Conservation (phyloP, 92 coral and sea anemone genomes). For the Ricordea florida region DNA sequence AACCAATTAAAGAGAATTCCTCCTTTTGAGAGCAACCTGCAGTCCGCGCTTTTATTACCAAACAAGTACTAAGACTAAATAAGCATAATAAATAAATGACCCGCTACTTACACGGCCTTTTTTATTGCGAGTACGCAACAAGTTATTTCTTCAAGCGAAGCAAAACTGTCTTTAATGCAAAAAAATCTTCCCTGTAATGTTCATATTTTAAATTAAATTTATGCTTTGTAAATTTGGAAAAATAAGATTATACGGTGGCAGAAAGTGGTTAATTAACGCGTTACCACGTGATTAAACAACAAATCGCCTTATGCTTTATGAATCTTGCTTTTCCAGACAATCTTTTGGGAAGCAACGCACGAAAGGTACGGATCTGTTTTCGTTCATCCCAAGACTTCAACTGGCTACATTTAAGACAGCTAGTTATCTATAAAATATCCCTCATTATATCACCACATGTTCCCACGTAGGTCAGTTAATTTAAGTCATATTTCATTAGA, state of each 20-base stretch:
- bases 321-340: too few relatives aligned
- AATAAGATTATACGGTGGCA: too few relatives aligned
- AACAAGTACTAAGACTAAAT: constrained; percentile 39
- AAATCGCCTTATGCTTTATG: constrained; percentile 18
- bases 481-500: too few relatives aligned
- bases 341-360: too few relatives aligned
- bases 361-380: not conserved
- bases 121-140: not conserved
- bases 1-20: constrained; percentile 26
- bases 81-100: constrained; percentile 36
- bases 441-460: too few relatives aligned
- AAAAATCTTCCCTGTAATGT: too few relatives aligned
- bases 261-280: constrained; percentile 25
- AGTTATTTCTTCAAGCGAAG: not conserved
- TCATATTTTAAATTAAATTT: too few relatives aligned
- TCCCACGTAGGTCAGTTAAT: too few relatives aligned
- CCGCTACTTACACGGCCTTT: too few relatives aligned
- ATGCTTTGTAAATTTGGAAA: too few relatives aligned
- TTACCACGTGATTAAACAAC: constrained; percentile 42
- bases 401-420: too few relatives aligned
- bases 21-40: constrained; percentile 32
- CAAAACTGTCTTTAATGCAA: not conserved
- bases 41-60: constrained; percentile 13
- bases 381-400: not conserved
- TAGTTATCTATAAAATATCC: too few relatives aligned